These are phyloP conservation scores for Pomacea maculata DNA, from an alignment of 1,140 invertebrate genomes.

Conservation along the genomic window DNA sequence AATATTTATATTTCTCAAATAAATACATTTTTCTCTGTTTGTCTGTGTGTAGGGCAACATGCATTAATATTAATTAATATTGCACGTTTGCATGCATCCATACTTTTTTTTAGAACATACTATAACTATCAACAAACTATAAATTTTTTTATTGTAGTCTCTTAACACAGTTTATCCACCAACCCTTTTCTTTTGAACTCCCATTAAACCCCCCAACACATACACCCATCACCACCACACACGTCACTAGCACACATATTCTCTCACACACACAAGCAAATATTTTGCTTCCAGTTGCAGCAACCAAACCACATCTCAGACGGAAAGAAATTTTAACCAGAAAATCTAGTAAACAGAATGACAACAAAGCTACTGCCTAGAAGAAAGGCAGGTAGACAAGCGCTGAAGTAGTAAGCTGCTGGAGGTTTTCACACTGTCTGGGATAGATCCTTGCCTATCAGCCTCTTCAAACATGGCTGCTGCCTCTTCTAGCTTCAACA, in stretches of 20 bases:
- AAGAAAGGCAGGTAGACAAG: neutral
- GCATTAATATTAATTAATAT: too few species aligned
- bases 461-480: neutral
- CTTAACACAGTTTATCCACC: neutral
- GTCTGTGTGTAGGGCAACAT: neutral
- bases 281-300: neutral
- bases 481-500: constrained; percentile 2
- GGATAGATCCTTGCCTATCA: neutral
- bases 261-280: neutral
- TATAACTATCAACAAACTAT: neutral
- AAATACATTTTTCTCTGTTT: neutral
- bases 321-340: neutral
- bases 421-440: constrained; percentile 1
- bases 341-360: neutral
- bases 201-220: neutral
- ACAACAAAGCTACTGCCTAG: neutral
- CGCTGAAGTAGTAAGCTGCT: constrained; percentile 4
- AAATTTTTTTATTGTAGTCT: neutral
- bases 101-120: neutral
- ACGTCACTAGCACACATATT: neutral
- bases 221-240: neutral
- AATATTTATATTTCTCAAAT: neutral
- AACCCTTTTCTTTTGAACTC: neutral
- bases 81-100: neutral
- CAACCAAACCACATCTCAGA: too few species aligned